These are phyloP conservation scores for Aphis craccivora DNA, from an alignment of 1,140 invertebrate species.

Conservation along the genomic window DNA sequence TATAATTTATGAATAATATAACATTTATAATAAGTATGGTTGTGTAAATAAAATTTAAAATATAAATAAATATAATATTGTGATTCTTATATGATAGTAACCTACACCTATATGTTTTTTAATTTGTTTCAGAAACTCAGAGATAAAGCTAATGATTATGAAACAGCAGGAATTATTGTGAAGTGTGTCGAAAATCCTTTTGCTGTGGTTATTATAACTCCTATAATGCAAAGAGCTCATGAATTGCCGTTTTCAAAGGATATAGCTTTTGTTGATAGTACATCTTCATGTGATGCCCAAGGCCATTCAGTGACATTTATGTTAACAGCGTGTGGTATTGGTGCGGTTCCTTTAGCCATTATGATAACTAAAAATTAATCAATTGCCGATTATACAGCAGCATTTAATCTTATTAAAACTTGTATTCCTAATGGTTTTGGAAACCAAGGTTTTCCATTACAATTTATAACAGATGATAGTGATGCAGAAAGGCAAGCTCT, in stretches of 20 bases:
- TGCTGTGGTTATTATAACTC: not conserved
- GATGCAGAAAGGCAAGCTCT: slow-evolving; percentile 6
- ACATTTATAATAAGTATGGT: too few relatives aligned
- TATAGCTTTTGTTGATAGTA: slow-evolving; percentile 13
- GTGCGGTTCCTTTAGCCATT: not conserved
- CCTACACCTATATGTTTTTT: too few relatives aligned
- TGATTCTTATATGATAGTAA: too few relatives aligned
- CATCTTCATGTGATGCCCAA: not conserved
- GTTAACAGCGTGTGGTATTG: too few relatives aligned
- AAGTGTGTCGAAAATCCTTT: too few relatives aligned
- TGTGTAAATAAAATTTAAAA: too few relatives aligned
- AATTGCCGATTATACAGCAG: not conserved
- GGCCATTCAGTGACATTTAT: too few relatives aligned
- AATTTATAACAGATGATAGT: slow-evolving; percentile 45
- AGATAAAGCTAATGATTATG: too few relatives aligned
- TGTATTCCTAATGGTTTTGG: not conserved
- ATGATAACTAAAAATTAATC: not conserved
- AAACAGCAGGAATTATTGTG: too few relatives aligned
- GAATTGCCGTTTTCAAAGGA: not conserved
- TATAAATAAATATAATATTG: too few relatives aligned
- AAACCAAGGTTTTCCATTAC: not conserved
- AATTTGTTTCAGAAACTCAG: not conserved
- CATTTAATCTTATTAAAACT: not conserved
- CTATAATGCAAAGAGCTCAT: slow-evolving; percentile 9
- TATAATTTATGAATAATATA: too few relatives aligned